A percentile compares a stretch with the other conserved stretches of the same genome.
These are phyloP conservation scores for Hydractinia echinata DNA, from an alignment of 30 jellyfish, hydroid and myxozoan species.

Conservation along the genomic window DNA sequence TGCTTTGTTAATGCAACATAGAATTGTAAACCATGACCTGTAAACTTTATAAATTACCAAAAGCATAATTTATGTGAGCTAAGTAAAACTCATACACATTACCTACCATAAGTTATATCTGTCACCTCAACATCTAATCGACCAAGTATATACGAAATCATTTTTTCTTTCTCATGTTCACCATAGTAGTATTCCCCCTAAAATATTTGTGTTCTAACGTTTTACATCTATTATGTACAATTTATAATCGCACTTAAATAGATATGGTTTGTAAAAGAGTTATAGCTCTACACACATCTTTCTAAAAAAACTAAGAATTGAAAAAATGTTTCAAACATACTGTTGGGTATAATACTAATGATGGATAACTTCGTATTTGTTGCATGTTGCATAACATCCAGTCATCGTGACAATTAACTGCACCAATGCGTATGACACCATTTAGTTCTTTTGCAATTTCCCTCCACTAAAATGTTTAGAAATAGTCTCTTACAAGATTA, in stretches of 20 bases:
- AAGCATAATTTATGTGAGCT: no score
- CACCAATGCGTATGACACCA: conserved; percentile 92
- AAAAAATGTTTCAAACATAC: conserved; percentile 26
- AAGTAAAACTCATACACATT: no score
- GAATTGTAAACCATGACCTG: no score
- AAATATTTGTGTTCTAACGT: not conserved
- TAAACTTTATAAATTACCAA: no score
- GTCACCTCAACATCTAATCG: conserved; percentile 50
- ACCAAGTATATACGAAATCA: conserved; percentile 51
- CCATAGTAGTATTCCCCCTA: conserved; percentile 80
- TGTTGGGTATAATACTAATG: conserved; percentile 74
- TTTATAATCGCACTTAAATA: not conserved
- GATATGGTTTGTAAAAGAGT: not conserved
- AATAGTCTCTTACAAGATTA: not conserved
- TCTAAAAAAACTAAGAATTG: not conserved
- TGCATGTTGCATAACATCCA: conserved; percentile 75
- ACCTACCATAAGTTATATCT: conserved; percentile 46
- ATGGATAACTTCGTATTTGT: conserved; percentile 83
- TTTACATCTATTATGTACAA: no score
- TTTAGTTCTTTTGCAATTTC: conserved; percentile 77
- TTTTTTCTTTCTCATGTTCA: conserved; percentile 51
- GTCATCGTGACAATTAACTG: conserved; percentile 86
- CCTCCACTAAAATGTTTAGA: conserved; percentile 58
- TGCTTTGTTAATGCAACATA: not conserved
- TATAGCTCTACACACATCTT: not conserved